Evolutionary conservation across 2,113 vertebrate genomes (phyloP), one percentile per base, ranked within the genome.

Genomic region (Ariopsis seemanni): DNA sequence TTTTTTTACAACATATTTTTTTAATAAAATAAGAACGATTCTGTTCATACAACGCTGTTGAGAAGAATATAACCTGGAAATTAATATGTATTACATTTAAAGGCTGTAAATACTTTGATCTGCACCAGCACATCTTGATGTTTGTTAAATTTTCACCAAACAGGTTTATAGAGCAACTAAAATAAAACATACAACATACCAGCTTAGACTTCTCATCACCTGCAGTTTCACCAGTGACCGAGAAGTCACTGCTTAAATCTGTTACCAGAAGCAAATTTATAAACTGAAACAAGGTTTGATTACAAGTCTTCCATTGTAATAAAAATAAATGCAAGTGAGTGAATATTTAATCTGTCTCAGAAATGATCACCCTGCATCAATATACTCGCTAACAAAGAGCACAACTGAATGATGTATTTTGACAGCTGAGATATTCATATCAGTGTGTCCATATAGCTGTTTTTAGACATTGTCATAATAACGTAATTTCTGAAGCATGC

Each of bases 71-170:
- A 69, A 84, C 69, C 83, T 57, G 65, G 42, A 87, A 71, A 63
- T 58, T 2, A 85, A 25, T 80, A 67, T 78, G 27, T 65, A 42
- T 57, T n/a, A 89, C 48, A 58, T 48, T 52, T 88, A 52, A 27
- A 60, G 17, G 65, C 80, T 90, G 74, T 87, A 58, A 87, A 84
- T 82, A 77, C 4, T 52, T 87, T 60, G 78, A 55, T 89, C 83
- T 90, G 74, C 89, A 90, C 90, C 90, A 90, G 89, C 89, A 90
- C 79, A 86, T 84, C 48, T 85, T 87, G 69, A 74, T 77, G 80
- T 79, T 63, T 88, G 74, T 84, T n/a, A 74, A n/a, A 81, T 58
- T 65, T 65, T 87, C 83, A 82, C 67, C 42, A 62, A 89, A 82
- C 52, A 79, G 18, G 22, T 74, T 81, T 60, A 60, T 67, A 77